Base-by-base conservation (phyloP, 2,113 vertebrate species). In the Meles meles region DNA sequence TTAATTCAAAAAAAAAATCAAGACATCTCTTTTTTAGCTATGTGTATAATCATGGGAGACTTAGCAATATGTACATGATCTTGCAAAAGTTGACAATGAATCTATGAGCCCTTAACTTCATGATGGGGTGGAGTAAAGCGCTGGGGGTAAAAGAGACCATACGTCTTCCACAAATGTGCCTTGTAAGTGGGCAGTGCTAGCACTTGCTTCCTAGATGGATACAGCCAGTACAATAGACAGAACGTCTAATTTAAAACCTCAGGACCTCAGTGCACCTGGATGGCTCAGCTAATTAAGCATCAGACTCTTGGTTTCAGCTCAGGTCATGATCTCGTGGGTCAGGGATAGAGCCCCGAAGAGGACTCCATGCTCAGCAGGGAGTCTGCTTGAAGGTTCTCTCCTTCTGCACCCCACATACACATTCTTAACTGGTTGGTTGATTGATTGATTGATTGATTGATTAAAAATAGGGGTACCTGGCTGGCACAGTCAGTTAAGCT, bases 1-100 rank as follows among this genome's bases (percentile, higher is more conserved):
- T 61, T 49, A 83, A 89, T 76, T 59, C n/a, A 39, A 77, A 84
- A 91, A 93, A 93, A 86, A 91, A 93, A 86, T 69, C 39, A 89
- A 90, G n/a, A 77, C 0, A 2, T 44, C 59, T 61, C 63, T 72
- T 57, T 76, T 81, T 34, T 13, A 85, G 63, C 18, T 34, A 17
- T 71, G 42, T 82, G 17, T n/a, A 20, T 87, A n/a, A 39, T 44
- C 34, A 14, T 2, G 8, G 34, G 25, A 8, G 21, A 77, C 37
- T 87, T 9, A 18, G 89, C 14, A 65, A 52, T 31, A 39, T 6
- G 25, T 18, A 31, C 29, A 7, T 10, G 49, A 47, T 39, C 61
- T 55, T 89, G 67, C 12, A 57, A 76, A 72, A 55, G 37, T 4
- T 39, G 55, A 69, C 52, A 63, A 47, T 88, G 69, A 93, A 83